Evolutionary conservation across 2,113 vertebrate species (phyloP).

Genomic region (Brachyistius frenatus): DNA sequence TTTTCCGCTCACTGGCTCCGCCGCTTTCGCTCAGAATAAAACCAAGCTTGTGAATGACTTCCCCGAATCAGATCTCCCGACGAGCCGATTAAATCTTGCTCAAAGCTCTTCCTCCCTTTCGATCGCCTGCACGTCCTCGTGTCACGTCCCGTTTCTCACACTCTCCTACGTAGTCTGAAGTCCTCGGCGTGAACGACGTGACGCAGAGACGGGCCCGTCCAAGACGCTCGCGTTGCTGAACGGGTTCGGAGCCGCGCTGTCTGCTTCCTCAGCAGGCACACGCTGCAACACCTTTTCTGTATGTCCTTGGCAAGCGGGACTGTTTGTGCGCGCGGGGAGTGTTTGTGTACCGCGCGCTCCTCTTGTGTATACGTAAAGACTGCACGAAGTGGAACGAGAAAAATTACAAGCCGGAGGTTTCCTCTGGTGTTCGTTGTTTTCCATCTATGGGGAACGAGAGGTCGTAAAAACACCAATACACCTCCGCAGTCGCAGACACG

Average conservation of each 20-base stretch:
- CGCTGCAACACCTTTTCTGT: constrained; percentile 69
- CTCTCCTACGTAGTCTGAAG: neutral
- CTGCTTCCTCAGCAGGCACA: constrained; percentile 55
- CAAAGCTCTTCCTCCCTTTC: neutral
- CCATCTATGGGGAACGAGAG: constrained; percentile 52
- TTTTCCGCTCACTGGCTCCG: neutral
- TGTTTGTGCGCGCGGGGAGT: constrained; percentile 64
- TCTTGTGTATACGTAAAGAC: constrained; percentile 52
- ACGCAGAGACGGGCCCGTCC: constrained; percentile 20
- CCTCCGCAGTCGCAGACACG: neutral
- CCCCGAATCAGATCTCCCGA: constrained; percentile 4
- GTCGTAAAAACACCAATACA: constrained; percentile 42
- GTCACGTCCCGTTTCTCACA: neutral
- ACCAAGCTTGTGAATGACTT: constrained; percentile 14
- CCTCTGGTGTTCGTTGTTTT: constrained; percentile 54
- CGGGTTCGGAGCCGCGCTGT: constrained; percentile 52
- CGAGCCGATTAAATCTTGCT: neutral
- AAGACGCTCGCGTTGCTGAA: constrained; percentile 28
- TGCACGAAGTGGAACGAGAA: constrained; percentile 64
- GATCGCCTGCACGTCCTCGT: neutral
- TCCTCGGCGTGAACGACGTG: constrained; percentile 11
- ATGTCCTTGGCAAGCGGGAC: constrained; percentile 51
- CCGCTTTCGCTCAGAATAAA: constrained; percentile 18
- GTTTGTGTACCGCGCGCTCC: constrained; percentile 66
- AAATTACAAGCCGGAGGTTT: constrained; percentile 46